These are phyloP conservation scores for Apodemus agrarius DNA, from an alignment of 2,797 vertebrate genomes.

Conservation along the genomic window DNA sequence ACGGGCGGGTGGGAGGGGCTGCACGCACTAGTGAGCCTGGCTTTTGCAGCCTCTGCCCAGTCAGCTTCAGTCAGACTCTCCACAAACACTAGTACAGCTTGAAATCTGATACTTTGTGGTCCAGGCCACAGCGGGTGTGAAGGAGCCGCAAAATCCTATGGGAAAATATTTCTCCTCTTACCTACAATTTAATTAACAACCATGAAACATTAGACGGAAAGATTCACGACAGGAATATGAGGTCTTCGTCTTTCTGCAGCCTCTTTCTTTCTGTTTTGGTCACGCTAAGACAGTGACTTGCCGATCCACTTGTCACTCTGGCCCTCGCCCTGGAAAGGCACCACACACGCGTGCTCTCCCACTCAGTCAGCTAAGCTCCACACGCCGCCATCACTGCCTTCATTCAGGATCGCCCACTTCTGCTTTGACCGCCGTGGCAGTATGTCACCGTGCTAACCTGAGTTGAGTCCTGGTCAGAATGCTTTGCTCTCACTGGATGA, in stretches of 20 bases:
- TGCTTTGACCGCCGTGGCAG: background rate
- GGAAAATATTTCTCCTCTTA: background rate
- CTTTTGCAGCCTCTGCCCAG: background rate
- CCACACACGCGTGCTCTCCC: background rate
- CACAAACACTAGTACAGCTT: background rate
- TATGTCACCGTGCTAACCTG: background rate
- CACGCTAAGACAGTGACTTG: background rate
- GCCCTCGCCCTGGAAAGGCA: background rate
- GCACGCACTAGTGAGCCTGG: background rate
- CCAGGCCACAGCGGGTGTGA: background rate
- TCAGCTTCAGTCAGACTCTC: background rate
- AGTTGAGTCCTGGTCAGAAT: background rate
- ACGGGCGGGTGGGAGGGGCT: background rate
- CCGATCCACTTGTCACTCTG: background rate
- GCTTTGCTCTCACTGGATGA: background rate
- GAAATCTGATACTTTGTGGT: slow-evolving; percentile 2
- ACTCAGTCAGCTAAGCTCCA: background rate
- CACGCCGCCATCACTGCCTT: background rate
- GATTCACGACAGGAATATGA: background rate
- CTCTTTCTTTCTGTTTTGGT: background rate
- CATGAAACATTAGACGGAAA: background rate
- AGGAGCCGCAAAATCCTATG: background rate
- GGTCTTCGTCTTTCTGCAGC: background rate
- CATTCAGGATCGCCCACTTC: background rate
- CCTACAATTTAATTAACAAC: background rate